phyloP scores from a whole-genome alignment of 92 coral and sea anemone genomes.

The Palythoa heliodiscus region DNA sequence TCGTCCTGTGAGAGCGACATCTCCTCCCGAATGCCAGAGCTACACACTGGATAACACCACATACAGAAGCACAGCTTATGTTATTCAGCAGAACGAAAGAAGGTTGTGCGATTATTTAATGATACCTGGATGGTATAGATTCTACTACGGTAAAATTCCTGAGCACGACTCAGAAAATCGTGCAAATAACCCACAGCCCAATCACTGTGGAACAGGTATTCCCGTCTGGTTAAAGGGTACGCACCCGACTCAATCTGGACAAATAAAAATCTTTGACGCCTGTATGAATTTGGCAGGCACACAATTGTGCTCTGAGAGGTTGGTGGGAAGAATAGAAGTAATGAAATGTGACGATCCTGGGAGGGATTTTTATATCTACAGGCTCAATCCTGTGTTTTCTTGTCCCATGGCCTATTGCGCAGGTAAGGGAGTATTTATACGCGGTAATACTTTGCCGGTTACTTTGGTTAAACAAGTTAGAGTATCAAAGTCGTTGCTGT shows the following conservation, averaged over 20 bases:
- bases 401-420: background rate
- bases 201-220: background rate
- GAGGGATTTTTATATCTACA: background rate
- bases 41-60: background rate
- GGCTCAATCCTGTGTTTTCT: background rate
- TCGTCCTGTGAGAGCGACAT: background rate
- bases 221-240: background rate
- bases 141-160: slow-evolving; percentile 4
- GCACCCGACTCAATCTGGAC: background rate
- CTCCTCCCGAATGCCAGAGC: background rate
- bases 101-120: background rate
- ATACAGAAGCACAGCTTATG: background rate
- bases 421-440: background rate
- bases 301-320: background rate
- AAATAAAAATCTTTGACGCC: background rate
- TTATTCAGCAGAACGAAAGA: background rate
- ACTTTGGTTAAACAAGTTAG: too few species aligned
- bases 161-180: background rate
- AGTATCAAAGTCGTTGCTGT: too few species aligned
- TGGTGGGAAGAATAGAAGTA: background rate
- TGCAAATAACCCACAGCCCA: background rate
- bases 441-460: too few species aligned
- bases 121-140: background rate
- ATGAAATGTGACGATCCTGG: background rate
- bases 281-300: background rate